These are phyloP conservation scores for Dromiciops gliroides DNA, from an alignment of 2,113 vertebrate species.

Conservation along the genomic window DNA sequence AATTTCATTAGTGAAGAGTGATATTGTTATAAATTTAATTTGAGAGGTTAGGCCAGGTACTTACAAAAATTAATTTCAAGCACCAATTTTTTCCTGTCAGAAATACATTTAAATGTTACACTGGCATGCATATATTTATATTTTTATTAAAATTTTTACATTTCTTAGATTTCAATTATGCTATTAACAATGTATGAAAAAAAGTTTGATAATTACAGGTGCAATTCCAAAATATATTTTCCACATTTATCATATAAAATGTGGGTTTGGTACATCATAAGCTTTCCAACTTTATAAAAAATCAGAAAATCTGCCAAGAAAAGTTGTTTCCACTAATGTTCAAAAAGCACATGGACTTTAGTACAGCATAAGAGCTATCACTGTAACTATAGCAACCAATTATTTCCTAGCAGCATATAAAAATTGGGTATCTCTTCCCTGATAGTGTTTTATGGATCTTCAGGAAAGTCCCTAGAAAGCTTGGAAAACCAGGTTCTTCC, in stretches of 20 bases:
- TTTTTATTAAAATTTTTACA: neutral
- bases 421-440: constrained; percentile 34
- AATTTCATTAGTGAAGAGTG: neutral
- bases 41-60: neutral
- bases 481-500: constrained; percentile 18
- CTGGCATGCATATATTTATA: neutral
- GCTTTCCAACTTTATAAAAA: neutral
- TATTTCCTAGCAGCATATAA: constrained; percentile 2
- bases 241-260: neutral
- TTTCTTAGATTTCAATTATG: neutral
- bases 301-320: constrained; percentile 32
- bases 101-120: neutral
- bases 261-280: neutral
- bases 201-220: neutral
- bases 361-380: neutral
- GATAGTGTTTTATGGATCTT: constrained; percentile 23
- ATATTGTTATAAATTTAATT: neutral
- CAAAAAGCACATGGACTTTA: neutral
- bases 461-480: constrained; percentile 17
- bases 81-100: neutral
- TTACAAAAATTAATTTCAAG: neutral
- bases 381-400: neutral
- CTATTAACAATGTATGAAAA: neutral
- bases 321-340: constrained; percentile 36
- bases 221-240: neutral